Conservation (phyloP, 1,140 invertebrate genomes). For the Rhopalosiphum padi region DNA sequence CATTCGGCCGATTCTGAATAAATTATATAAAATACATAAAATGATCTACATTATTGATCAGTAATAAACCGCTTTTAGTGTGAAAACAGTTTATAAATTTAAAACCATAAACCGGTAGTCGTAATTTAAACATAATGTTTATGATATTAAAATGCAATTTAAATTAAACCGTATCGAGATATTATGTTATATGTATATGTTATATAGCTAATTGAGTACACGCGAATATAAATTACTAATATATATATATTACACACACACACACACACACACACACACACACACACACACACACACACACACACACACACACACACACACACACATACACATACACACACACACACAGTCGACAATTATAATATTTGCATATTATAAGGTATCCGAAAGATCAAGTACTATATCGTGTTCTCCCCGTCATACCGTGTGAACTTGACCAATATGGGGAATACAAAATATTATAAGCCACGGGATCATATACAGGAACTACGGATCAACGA, state of each 20-base stretch:
- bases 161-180: not conserved
- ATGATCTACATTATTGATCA: not conserved
- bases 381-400: not conserved
- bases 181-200: not conserved
- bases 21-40: not conserved
- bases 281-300: not conserved
- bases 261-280: not conserved
- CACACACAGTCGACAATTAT: not conserved
- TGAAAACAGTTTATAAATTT: not conserved
- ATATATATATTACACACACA: not conserved
- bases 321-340: not conserved
- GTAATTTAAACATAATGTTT: not conserved
- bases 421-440: slow-evolving; percentile 7
- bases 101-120: not conserved
- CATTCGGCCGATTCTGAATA: not conserved
- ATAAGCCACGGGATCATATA: not conserved
- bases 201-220: not conserved
- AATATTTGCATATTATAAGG: not conserved
- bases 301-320: not conserved
- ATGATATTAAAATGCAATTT: slow-evolving; percentile 17
- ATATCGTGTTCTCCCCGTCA: not conserved
- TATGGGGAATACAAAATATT: not conserved
- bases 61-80: not conserved
- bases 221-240: not conserved
- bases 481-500: slow-evolving; percentile 34